Conservation (phyloP, 1,140 invertebrate genomes). For the Zaprionus ornatus region DNA sequence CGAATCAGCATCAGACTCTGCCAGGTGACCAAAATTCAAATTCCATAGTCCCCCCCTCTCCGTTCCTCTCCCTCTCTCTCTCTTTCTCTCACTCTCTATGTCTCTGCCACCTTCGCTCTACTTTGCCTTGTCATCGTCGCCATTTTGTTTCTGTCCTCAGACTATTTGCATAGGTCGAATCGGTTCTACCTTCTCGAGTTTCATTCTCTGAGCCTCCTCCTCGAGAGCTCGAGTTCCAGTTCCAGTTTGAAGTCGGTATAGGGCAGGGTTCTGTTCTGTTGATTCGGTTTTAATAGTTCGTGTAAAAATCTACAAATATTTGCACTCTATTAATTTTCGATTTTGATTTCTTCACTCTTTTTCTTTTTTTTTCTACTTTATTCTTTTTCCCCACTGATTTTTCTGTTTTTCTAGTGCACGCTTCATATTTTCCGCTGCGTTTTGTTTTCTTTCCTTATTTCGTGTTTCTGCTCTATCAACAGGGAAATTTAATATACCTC, state of each 20-base stretch:
- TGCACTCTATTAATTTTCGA: slow-evolving; percentile 82
- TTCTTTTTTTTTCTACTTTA: slow-evolving; percentile 28
- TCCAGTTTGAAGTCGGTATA: slow-evolving; percentile 30
- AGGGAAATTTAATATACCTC: slow-evolving; percentile 76
- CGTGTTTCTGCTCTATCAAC: slow-evolving; percentile 47
- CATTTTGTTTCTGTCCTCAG: slow-evolving; percentile 38
- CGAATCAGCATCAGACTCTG: slow-evolving; percentile 16
- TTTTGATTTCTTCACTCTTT: slow-evolving; percentile 63
- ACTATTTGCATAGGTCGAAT: slow-evolving; percentile 63
- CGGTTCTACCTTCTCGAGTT: slow-evolving; percentile 55
- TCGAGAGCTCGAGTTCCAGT: slow-evolving; percentile 25
- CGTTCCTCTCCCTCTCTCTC: neutral
- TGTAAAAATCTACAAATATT: slow-evolving; percentile 83
- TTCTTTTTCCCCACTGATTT: slow-evolving; percentile 42
- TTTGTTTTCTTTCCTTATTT: slow-evolving; percentile 22
- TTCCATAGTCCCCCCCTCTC: slow-evolving; percentile 40
- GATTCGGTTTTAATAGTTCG: slow-evolving; percentile 72
- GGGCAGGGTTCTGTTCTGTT: neutral
- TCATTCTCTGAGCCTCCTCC: slow-evolving; percentile 12
- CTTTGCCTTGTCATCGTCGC: slow-evolving; percentile 35
- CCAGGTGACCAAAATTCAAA: slow-evolving; percentile 72
- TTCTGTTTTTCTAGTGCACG: slow-evolving; percentile 71
- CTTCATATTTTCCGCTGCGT: slow-evolving; percentile 57
- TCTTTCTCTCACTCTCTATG: too few relatives aligned
- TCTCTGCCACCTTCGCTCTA: neutral